Percentiles rank a stretch among this genome's conserved stretches.
These are phyloP conservation scores for Helicoverpa zea DNA, from an alignment of 1,140 invertebrate genomes.

Conservation along the genomic window DNA sequence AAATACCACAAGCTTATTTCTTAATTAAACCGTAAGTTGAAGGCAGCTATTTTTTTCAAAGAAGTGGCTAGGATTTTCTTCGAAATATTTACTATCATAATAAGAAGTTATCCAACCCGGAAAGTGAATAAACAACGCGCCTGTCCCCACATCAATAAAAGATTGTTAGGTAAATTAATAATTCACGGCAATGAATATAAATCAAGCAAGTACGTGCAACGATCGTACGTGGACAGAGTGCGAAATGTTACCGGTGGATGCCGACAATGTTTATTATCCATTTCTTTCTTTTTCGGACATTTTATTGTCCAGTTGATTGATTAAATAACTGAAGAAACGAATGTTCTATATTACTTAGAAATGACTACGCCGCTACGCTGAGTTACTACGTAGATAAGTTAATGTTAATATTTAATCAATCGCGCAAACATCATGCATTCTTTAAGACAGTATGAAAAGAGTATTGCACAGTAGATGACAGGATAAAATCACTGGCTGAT, in stretches of 20 bases:
- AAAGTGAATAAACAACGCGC: slow-evolving; percentile 33
- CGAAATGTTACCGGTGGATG: not conserved
- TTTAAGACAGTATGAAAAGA: too few species aligned
- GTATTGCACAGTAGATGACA: too few species aligned
- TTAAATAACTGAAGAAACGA: not conserved
- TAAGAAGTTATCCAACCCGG: slow-evolving; percentile 24
- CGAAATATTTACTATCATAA: not conserved
- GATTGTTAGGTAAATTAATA: slow-evolving; percentile 50
- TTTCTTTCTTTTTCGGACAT: not conserved
- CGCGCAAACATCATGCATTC: too few species aligned
- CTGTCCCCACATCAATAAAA: slow-evolving; percentile 42
- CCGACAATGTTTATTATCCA: not conserved
- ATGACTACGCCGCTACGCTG: too few species aligned
- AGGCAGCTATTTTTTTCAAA: too few species aligned
- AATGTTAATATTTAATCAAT: too few species aligned
- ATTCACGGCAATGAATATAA: slow-evolving; percentile 47
- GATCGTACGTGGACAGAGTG: slow-evolving; percentile 25
- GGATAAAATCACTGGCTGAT: not conserved
- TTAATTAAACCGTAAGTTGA: too few species aligned
- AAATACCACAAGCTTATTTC: too few species aligned
- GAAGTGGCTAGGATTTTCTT: too few species aligned
- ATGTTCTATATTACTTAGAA: too few species aligned
- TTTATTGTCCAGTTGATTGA: not conserved
- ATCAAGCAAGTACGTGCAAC: slow-evolving; percentile 40
- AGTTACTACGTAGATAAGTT: too few species aligned